A percentile compares a stretch with the other conserved stretches of the same genome.
Evolutionary conservation across 2,113 vertebrate species (phyloP).

Genomic region (Paramisgurnus dabryanus): DNA sequence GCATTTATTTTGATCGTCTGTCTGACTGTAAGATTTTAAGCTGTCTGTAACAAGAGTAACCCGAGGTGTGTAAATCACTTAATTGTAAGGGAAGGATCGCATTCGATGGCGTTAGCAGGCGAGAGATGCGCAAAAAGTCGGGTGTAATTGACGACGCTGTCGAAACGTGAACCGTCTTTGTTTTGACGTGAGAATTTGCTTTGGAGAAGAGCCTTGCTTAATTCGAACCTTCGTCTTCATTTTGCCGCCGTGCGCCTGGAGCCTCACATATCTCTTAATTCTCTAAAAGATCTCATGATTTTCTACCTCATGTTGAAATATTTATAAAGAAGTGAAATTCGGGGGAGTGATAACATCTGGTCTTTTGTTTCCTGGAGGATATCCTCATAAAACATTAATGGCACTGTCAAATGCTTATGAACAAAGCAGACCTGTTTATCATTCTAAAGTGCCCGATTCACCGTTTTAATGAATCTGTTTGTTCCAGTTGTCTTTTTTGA

Average conservation of each 20-base stretch:
- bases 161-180: neutral
- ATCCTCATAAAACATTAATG: constrained; percentile 31
- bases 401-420: constrained; percentile 11
- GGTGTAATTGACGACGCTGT: neutral
- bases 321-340: constrained; percentile 32
- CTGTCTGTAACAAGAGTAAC: constrained; percentile 22
- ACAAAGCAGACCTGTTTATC: neutral
- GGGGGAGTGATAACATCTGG: constrained; percentile 26
- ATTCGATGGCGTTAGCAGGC: neutral
- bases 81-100: constrained; percentile 23
- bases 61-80: constrained; percentile 15
- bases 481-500: neutral
- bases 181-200: constrained; percentile 10
- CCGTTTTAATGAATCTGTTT: neutral
- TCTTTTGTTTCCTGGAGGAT: constrained; percentile 31
- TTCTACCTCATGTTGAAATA: constrained; percentile 8
- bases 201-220: constrained; percentile 16
- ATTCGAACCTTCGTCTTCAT: constrained; percentile 34
- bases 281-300: constrained; percentile 27
- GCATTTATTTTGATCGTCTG: constrained; percentile 33
- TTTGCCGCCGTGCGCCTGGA: constrained; percentile 11
- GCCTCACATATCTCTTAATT: constrained; percentile 26
- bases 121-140: constrained; percentile 1
- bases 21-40: constrained; percentile 22
- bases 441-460: neutral